Evolutionary conservation across 2,113 vertebrate species (phyloP).

Genomic region (Barnardius zonarius): DNA sequence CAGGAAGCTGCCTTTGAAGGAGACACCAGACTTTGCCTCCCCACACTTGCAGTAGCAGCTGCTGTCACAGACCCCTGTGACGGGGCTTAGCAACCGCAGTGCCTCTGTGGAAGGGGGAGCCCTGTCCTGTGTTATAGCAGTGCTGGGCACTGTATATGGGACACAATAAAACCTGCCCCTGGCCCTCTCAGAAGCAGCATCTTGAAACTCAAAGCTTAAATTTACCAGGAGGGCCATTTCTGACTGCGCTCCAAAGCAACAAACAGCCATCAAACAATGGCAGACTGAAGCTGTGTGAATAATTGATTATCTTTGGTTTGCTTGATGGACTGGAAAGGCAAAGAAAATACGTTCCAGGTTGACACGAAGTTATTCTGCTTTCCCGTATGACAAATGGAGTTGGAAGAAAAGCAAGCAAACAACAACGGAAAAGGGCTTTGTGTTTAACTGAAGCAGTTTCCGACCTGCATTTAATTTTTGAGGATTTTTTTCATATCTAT

Average conservation of each 20-base stretch:
- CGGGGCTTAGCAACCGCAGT: neutral
- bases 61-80: too few species aligned
- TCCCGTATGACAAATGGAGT: neutral
- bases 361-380: constrained; percentile 46
- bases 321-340: constrained; percentile 37
- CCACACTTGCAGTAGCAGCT: neutral
- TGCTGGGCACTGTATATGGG: neutral
- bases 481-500: neutral
- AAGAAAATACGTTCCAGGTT: constrained; percentile 50
- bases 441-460: neutral
- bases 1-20: neutral
- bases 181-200: neutral
- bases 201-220: neutral
- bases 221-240: constrained; percentile 15
- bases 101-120: rapidly evolving
- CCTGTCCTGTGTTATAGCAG: neutral
- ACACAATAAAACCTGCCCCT: neutral
- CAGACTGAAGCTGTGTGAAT: constrained; percentile 39
- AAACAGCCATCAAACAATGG: constrained; percentile 17
- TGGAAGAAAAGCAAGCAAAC: neutral
- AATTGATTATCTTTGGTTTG: constrained; percentile 59
- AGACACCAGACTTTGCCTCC: neutral
- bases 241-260: neutral
- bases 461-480: neutral
- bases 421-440: neutral